phyloP scores from a whole-genome alignment of 2,797 vertebrate genomes.

The Hephaestus fuliginosus region DNA sequence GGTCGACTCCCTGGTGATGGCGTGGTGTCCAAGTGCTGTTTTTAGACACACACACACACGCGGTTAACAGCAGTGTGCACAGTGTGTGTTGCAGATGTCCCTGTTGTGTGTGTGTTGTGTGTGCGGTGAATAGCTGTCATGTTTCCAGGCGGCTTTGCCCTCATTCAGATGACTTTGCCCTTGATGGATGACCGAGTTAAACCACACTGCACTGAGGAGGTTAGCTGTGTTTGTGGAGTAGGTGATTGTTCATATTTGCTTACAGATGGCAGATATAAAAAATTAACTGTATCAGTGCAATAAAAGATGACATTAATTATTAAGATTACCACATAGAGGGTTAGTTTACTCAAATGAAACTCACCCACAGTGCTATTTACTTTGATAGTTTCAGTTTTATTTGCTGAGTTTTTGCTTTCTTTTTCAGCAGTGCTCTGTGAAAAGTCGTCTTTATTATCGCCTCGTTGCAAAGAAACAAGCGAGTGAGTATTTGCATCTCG shows the following conservation, averaged over 20 bases:
- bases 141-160: background rate
- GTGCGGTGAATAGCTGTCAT: background rate
- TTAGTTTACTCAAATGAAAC: background rate
- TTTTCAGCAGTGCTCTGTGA: background rate
- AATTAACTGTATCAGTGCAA: background rate
- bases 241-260: no score
- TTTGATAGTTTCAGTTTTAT: no score
- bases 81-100: background rate
- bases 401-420: background rate
- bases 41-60: conserved; percentile 29
- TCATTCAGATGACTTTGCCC: conserved; percentile 13
- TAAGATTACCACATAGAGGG: background rate
- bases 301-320: background rate
- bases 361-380: background rate
- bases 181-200: background rate
- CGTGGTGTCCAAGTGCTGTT: conserved; percentile 55
- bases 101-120: background rate
- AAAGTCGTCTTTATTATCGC: background rate
- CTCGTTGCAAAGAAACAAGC: background rate
- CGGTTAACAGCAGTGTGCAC: background rate
- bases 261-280: background rate
- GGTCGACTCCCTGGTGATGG: conserved; percentile 34
- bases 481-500: background rate
- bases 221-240: background rate
- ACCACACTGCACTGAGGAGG: background rate